phyloP scores from a whole-genome alignment of 1,140 invertebrate genomes.

The Mamestra configurata region DNA sequence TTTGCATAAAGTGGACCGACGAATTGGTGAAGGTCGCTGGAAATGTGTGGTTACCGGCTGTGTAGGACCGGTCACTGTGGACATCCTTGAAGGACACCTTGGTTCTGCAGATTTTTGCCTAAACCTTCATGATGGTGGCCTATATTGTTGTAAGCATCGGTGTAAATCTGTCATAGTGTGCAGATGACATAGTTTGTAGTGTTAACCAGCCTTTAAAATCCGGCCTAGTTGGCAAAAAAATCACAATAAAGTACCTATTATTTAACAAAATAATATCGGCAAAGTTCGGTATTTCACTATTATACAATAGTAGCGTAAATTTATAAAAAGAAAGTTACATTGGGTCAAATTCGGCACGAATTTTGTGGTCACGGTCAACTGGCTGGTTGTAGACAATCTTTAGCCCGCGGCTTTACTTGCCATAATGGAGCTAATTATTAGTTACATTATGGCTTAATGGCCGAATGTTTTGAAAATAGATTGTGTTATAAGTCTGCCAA shows the following conservation, averaged over 20 bases:
- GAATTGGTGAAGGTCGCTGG: neutral
- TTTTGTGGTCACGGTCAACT: slow-evolving; percentile 79
- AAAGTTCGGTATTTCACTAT: slow-evolving; percentile 51
- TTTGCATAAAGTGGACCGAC: too few relatives aligned
- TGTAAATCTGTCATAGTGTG: neutral
- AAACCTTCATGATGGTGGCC: neutral
- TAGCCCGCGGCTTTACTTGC: neutral
- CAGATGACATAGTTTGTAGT: neutral
- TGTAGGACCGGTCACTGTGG: neutral
- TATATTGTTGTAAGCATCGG: neutral
- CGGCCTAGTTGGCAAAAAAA: slow-evolving; percentile 1
- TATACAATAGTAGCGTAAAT: slow-evolving; percentile 58
- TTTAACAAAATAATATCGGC: slow-evolving; percentile 46
- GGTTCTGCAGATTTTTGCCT: neutral
- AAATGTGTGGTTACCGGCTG: neutral
- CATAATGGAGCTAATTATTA: neutral
- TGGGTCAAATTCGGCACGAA: slow-evolving; percentile 64
- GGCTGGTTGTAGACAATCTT: slow-evolving; percentile 11
- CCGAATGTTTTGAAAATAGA: neutral
- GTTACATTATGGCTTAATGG: neutral
- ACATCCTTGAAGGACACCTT: neutral
- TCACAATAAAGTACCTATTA: slow-evolving; percentile 29
- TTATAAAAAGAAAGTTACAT: slow-evolving; percentile 62
- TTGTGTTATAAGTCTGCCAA: neutral
- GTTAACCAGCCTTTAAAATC: neutral